Percentiles rank a stretch among this genome's conserved stretches.
phyloP scores from a whole-genome alignment of 2,113 vertebrate genomes.

The Siniperca knerii region DNA sequence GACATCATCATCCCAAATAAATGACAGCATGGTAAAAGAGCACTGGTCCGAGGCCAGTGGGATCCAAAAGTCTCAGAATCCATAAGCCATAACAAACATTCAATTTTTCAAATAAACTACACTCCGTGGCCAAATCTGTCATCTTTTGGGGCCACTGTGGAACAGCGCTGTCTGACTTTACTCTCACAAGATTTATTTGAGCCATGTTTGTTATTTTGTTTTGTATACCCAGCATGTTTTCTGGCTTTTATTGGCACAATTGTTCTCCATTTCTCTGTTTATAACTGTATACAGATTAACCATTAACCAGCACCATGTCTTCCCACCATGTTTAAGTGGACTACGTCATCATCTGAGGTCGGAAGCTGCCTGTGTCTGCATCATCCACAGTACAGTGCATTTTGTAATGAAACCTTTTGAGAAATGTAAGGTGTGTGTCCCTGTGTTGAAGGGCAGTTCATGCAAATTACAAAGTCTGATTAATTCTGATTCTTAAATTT shows the following conservation, averaged over 20 bases:
- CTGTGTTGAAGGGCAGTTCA: no score
- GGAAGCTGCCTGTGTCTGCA: neutral
- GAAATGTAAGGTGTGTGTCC: neutral
- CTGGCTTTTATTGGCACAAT: slow-evolving; percentile 15
- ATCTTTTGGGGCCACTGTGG: slow-evolving; percentile 49
- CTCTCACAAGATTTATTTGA: slow-evolving; percentile 41
- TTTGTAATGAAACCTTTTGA: no score
- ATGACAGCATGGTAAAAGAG: slow-evolving; percentile 67
- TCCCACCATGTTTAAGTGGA: neutral
- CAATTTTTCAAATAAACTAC: slow-evolving; percentile 68
- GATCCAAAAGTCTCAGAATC: slow-evolving; percentile 52
- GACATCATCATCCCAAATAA: slow-evolving; percentile 71
- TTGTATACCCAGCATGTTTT: slow-evolving; percentile 24
- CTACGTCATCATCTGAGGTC: neutral
- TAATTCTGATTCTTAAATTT: neutral
- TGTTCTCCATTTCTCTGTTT: slow-evolving; percentile 2
- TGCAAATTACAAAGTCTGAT: neutral
- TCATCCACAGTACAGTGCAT: neutral
- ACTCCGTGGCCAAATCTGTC: slow-evolving; percentile 42
- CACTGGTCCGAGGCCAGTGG: slow-evolving; percentile 38
- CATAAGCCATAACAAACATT: slow-evolving; percentile 69
- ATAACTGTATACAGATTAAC: slow-evolving; percentile 20
- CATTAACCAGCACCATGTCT: slow-evolving; percentile 1
- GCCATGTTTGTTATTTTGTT: slow-evolving; percentile 36
- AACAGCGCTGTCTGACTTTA: slow-evolving; percentile 33